Conservation (phyloP, 1,140 invertebrate species). For the Eueides isabella region DNA sequence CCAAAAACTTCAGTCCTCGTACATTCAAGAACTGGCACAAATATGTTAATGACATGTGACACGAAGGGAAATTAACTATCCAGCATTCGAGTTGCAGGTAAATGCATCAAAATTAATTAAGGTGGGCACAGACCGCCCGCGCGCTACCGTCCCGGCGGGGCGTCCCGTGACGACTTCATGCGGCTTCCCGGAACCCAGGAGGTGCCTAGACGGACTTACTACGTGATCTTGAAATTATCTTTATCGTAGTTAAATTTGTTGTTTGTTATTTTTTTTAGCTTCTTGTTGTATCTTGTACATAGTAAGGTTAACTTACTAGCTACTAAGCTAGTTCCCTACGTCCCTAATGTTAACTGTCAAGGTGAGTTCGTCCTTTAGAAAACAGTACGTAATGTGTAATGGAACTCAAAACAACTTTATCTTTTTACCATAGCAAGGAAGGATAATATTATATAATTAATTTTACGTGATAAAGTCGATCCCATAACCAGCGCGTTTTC, state of each 20-base stretch:
- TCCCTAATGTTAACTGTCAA: too few relatives aligned
- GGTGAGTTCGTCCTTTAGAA: too few relatives aligned
- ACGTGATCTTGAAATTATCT: constrained; percentile 12
- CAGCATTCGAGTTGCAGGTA: constrained; percentile 56
- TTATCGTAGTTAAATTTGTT: background rate
- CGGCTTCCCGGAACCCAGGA: constrained; percentile 67
- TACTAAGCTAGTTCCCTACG: too few relatives aligned
- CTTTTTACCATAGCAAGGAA: too few relatives aligned
- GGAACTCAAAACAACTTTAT: too few relatives aligned
- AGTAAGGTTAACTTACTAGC: too few relatives aligned
- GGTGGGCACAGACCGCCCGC: constrained; percentile 70
- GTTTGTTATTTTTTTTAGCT: too few relatives aligned
- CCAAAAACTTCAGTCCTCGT: background rate
- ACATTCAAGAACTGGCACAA: constrained; percentile 25
- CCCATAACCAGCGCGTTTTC: too few relatives aligned
- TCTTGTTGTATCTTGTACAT: too few relatives aligned
- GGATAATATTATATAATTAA: too few relatives aligned
- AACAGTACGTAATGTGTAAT: too few relatives aligned
- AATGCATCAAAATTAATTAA: constrained; percentile 80
- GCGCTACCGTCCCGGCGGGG: constrained; percentile 67
- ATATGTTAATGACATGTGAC: constrained; percentile 43
- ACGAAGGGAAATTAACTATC: constrained; percentile 39
- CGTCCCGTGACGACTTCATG: constrained; percentile 74
- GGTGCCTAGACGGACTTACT: constrained; percentile 23
- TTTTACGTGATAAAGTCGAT: too few relatives aligned